Evolutionary conservation across 1,140 invertebrate genomes (phyloP).

Genomic region (Copidosoma floridanum): DNA sequence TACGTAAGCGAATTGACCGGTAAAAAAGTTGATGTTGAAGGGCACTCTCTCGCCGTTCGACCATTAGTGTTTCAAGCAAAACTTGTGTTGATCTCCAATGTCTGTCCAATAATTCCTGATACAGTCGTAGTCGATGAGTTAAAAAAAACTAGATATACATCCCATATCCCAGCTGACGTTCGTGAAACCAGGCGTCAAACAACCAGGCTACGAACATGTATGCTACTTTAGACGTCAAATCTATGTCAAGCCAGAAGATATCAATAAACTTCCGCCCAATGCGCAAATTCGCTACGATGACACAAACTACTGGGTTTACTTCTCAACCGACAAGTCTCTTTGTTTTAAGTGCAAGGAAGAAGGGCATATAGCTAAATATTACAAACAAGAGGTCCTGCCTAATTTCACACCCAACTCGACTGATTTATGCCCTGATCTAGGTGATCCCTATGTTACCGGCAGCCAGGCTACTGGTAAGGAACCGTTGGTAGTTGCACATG

Average conservation of each 20-base stretch:
- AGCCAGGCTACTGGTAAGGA: neutral
- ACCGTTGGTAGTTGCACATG: neutral
- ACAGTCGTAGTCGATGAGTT: neutral
- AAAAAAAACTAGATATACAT: neutral
- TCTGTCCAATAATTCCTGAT: slow-evolving; percentile 29
- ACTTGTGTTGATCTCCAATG: no score
- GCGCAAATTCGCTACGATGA: neutral
- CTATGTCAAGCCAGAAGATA: neutral
- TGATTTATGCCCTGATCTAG: no score
- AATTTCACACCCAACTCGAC: no score
- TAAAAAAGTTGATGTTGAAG: slow-evolving; percentile 13
- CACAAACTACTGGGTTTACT: neutral
- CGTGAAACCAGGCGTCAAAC: neutral
- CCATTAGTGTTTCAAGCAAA: slow-evolving; percentile 25
- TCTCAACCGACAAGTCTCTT: neutral
- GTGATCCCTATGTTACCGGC: no score
- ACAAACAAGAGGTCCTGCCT: no score
- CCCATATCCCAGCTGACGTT: neutral
- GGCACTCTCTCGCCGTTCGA: neutral
- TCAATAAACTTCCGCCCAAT: neutral
- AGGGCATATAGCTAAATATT: slow-evolving; percentile 5
- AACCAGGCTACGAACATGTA: neutral
- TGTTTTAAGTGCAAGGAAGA: neutral
- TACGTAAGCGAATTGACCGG: slow-evolving; percentile 12
- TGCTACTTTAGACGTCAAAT: neutral